phyloP scores from a whole-genome alignment of 2,113 vertebrate species.

The Typhlomys cinereus region DNA sequence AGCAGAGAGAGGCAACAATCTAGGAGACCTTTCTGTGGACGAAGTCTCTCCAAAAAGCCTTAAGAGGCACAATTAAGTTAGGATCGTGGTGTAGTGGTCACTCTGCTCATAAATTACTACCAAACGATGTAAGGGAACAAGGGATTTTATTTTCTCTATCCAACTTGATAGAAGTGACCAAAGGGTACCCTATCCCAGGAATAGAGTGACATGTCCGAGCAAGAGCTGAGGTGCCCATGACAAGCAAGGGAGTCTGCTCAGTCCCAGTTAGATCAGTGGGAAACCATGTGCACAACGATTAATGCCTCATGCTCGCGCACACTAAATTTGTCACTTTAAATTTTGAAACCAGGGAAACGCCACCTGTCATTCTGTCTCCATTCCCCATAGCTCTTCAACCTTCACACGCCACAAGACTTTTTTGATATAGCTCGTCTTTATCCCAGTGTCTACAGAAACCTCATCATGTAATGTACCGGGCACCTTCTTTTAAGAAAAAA shows the following conservation, averaged over 20 bases:
- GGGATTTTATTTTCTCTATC: too few relatives aligned
- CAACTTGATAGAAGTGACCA: too few relatives aligned
- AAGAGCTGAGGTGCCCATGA: slow-evolving; percentile 69
- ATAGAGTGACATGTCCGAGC: slow-evolving; percentile 53
- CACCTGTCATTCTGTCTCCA: slow-evolving; percentile 82
- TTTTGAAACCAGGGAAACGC: slow-evolving; percentile 88
- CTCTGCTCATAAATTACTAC: too few relatives aligned
- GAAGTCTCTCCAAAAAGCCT: too few relatives aligned
- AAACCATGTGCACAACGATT: slow-evolving; percentile 80
- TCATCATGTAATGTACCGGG: slow-evolving; percentile 83
- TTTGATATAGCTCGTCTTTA: slow-evolving; percentile 84
- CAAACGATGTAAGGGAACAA: too few relatives aligned
- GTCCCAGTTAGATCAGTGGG: slow-evolving; percentile 79
- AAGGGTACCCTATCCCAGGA: not conserved
- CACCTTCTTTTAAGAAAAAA: slow-evolving; percentile 88
- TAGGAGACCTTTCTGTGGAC: not conserved
- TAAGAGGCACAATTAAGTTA: too few relatives aligned
- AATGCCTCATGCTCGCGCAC: slow-evolving; percentile 84
- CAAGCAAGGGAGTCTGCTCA: slow-evolving; percentile 75
- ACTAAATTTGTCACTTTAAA: slow-evolving; percentile 90
- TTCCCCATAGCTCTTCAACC: slow-evolving; percentile 79
- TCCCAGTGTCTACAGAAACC: slow-evolving; percentile 83
- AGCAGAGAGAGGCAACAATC: too few relatives aligned
- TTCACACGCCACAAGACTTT: slow-evolving; percentile 81
- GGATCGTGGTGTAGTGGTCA: too few relatives aligned